These are phyloP conservation scores for Oryctes rhinoceros DNA, from an alignment of 1,140 invertebrate genomes.

Conservation along the genomic window DNA sequence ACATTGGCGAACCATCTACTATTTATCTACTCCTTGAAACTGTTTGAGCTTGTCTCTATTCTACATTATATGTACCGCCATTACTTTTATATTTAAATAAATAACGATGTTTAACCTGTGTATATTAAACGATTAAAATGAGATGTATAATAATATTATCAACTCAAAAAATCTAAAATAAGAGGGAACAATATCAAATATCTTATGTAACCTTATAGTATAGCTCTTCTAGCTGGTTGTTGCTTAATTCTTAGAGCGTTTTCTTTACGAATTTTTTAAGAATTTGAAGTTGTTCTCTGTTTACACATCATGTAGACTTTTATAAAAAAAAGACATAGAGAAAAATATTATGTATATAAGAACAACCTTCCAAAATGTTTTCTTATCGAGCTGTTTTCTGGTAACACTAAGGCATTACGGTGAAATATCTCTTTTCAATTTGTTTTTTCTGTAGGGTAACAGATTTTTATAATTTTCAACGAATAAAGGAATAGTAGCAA, in stretches of 20 bases:
- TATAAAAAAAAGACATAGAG: neutral
- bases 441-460: no score
- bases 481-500: neutral
- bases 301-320: conserved; percentile 13
- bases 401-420: neutral
- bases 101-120: conserved; percentile 15
- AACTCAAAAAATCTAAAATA: neutral
- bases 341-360: conserved; percentile 9
- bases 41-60: conserved; percentile 8
- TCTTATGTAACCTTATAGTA: conserved; percentile 13
- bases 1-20: neutral
- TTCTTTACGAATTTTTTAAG: conserved; percentile 5
- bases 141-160: conserved; percentile 21
- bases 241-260: neutral
- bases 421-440: neutral
- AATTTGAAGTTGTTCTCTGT: conserved; percentile 26
- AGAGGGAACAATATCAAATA: conserved; percentile 31
- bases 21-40: conserved; percentile 18
- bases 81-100: conserved; percentile 2
- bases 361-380: neutral
- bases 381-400: neutral
- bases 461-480: no score
- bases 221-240: neutral
- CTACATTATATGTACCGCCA: neutral
- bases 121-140: conserved; percentile 21